These are phyloP conservation scores for Leptothorax acervorum DNA, from an alignment of 2,888 invertebrate species.

Conservation along the genomic window DNA sequence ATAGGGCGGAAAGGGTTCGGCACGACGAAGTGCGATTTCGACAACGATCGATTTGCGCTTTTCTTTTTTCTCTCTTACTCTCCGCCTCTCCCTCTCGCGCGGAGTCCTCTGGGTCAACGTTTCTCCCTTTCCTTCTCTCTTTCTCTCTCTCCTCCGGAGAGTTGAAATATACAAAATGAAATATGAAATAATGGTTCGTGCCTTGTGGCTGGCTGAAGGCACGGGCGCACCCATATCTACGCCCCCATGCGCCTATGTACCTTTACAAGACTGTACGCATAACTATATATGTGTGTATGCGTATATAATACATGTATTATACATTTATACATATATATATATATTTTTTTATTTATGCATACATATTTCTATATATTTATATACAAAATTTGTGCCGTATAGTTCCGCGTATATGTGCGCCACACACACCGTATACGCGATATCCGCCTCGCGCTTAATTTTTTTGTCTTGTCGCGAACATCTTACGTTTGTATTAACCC, in stretches of 20 bases:
- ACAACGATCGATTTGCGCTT: slow-evolving; percentile 6
- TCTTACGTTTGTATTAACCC: slow-evolving; percentile 80
- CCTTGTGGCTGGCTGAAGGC: slow-evolving; percentile 83
- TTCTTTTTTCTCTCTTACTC: slow-evolving; percentile 59
- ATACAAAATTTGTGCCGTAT: neutral
- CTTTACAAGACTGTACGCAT: slow-evolving; percentile 69
- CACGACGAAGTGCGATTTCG: slow-evolving; percentile 33
- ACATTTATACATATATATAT: slow-evolving; percentile 62
- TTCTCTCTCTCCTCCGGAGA: slow-evolving; percentile 69
- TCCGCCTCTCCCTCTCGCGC: slow-evolving; percentile 47
- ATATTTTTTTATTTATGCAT: slow-evolving; percentile 46
- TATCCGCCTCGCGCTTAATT: slow-evolving; percentile 78
- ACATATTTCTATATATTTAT: slow-evolving; percentile 31
- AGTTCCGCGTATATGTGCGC: slow-evolving; percentile 37
- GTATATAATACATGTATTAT: slow-evolving; percentile 39
- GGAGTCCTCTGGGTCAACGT: slow-evolving; percentile 78
- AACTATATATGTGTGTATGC: slow-evolving; percentile 39
- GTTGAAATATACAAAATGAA: slow-evolving; percentile 85
- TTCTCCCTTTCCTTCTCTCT: slow-evolving; percentile 56
- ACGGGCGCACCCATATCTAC: slow-evolving; percentile 86
- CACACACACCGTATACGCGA: slow-evolving; percentile 65
- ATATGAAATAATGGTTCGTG: slow-evolving; percentile 86
- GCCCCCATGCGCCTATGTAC: slow-evolving; percentile 84
- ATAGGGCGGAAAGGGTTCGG: neutral
- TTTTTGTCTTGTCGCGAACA: slow-evolving; percentile 74